phyloP scores from a whole-genome alignment of 2,797 vertebrate genomes.

The Gadopsis bispinosus region DNA sequence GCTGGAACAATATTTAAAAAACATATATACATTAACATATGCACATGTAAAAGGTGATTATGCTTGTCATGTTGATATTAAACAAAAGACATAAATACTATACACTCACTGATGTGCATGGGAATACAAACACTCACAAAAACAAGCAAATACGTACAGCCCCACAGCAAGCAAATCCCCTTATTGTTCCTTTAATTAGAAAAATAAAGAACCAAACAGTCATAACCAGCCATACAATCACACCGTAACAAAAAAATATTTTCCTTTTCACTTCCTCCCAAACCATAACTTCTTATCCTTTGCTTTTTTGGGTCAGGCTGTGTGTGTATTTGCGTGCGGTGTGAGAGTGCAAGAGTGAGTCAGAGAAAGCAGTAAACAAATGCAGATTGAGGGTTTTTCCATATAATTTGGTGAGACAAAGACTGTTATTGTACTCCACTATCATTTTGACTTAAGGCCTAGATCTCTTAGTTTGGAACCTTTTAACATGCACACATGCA shows the following conservation, averaged over 20 bases:
- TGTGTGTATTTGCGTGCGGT: conserved; percentile 16
- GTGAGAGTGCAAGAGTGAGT: conserved; percentile 35
- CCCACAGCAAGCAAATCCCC: conserved; percentile 42
- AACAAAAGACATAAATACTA: conserved; percentile 11
- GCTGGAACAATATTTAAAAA: background rate
- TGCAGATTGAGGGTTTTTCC: conserved; percentile 62
- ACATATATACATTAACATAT: conserved; percentile 11
- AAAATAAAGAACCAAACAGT: conserved; percentile 39
- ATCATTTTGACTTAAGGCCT: conserved; percentile 67
- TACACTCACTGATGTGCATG: background rate
- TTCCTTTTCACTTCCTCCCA: conserved; percentile 47
- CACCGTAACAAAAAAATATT: conserved; percentile 21
- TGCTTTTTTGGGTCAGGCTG: conserved; percentile 56
- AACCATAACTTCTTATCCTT: conserved; percentile 58
- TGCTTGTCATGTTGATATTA: conserved; percentile 1
- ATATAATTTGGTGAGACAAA: conserved; percentile 75
- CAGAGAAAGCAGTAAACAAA: conserved; percentile 54
- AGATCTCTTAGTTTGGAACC: conserved; percentile 53
- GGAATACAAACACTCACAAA: conserved; percentile 24
- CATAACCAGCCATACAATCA: conserved; percentile 22
- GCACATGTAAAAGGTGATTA: conserved; percentile 24
- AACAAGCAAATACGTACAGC: conserved; percentile 20
- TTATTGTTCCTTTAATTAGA: conserved; percentile 53
- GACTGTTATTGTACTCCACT: conserved; percentile 65
- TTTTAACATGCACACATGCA: conserved; percentile 32